Percentiles rank a stretch among this genome's conserved stretches.
Conservation (phyloP, 2,113 vertebrate genomes). For the Hippocampus comes region DNA sequence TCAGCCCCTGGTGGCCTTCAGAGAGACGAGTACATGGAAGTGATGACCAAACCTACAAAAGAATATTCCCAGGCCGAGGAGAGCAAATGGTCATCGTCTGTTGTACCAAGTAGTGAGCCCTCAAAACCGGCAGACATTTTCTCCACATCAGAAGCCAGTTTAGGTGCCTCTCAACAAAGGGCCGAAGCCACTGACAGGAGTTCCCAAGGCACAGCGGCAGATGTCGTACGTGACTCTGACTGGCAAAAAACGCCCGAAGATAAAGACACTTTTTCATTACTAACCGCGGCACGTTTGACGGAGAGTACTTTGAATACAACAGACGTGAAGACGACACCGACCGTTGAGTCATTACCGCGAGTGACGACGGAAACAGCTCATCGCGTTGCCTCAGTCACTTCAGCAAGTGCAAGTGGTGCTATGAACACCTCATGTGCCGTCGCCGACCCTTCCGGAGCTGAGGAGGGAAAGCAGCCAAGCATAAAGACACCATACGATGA, state of each 20-base stretch:
- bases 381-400: constrained; percentile 52
- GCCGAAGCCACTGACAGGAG: constrained; percentile 60
- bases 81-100: constrained; percentile 47
- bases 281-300: constrained; percentile 17
- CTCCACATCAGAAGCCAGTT: constrained; percentile 53
- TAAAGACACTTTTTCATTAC: constrained; percentile 35
- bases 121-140: constrained; percentile 27
- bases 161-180: constrained; percentile 74
- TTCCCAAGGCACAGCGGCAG: constrained; percentile 50
- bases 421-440: constrained; percentile 53
- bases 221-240: constrained; percentile 66
- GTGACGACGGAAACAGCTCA: constrained; percentile 40
- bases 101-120: constrained; percentile 21
- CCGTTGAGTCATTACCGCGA: constrained; percentile 47
- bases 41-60: constrained; percentile 75
- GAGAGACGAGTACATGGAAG: constrained; percentile 87
- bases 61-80: constrained; percentile 71
- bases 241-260: constrained; percentile 57
- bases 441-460: constrained; percentile 30
- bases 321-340: constrained; percentile 35
- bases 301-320: constrained; percentile 24
- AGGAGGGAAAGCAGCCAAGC: constrained; percentile 28
- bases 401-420: constrained; percentile 44
- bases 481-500: constrained; percentile 21
- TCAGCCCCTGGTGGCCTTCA: constrained; percentile 65